These are phyloP conservation scores for Callyntrura guangdongensis DNA, from an alignment of 2,888 invertebrate species.

Conservation along the genomic window DNA sequence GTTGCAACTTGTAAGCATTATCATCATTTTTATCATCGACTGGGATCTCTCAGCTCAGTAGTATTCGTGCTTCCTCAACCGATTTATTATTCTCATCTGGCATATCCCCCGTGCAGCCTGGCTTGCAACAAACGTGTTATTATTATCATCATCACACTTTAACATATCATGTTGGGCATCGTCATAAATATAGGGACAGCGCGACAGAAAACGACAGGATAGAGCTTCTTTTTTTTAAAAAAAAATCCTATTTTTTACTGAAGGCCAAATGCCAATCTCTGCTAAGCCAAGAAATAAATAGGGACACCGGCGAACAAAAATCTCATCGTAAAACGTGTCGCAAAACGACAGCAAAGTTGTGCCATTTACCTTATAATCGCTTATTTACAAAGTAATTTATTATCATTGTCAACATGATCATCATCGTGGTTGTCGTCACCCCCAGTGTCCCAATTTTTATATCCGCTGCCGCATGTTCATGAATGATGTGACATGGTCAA, in stretches of 20 bases:
- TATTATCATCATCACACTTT: neutral
- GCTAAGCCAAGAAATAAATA: neutral
- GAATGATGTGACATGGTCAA: neutral
- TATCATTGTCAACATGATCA: constrained; percentile 44
- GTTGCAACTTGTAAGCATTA: constrained; percentile 32
- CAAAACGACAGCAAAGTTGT: neutral
- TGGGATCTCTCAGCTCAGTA: constrained; percentile 2
- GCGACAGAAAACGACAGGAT: neutral
- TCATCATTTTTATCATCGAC: neutral
- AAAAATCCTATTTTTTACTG: constrained; percentile 38
- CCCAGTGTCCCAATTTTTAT: neutral
- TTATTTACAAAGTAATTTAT: constrained; percentile 54
- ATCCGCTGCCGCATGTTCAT: neutral
- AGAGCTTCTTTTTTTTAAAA: no score
- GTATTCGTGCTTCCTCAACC: constrained; percentile 67
- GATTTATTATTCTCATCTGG: constrained; percentile 71
- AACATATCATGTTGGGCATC: neutral
- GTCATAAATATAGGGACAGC: constrained; percentile 40
- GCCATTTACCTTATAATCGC: neutral
- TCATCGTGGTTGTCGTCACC: constrained; percentile 10
- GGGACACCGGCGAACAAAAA: neutral
- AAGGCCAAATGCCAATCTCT: constrained; percentile 57
- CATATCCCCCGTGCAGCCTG: constrained; percentile 17
- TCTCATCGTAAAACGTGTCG: neutral
- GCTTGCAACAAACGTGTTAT: neutral